phyloP scores from a whole-genome alignment of 2,888 invertebrate genomes.

The Gari tellinella region DNA sequence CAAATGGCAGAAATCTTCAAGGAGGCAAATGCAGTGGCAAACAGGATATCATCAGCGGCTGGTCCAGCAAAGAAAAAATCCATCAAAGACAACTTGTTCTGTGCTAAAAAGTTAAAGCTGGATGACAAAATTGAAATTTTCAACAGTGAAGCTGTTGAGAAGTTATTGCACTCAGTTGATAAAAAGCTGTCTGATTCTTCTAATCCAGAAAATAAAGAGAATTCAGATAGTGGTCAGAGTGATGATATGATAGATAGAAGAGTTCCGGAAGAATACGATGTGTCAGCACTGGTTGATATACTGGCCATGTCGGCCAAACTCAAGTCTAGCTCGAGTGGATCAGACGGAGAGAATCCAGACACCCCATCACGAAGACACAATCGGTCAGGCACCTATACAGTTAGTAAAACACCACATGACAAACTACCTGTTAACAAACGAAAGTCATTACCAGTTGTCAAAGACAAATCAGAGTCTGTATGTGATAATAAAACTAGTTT shows the following conservation, averaged over 20 bases:
- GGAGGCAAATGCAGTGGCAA: slow-evolving; percentile 68
- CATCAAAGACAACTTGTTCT: slow-evolving; percentile 11
- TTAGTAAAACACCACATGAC: slow-evolving; percentile 46
- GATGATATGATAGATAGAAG: too few species aligned
- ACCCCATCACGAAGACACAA: slow-evolving; percentile 48
- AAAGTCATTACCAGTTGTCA: slow-evolving; percentile 59
- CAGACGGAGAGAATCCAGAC: slow-evolving; percentile 6
- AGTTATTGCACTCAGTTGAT: slow-evolving; percentile 9
- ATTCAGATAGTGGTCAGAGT: slow-evolving; percentile 21
- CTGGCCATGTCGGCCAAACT: too few species aligned
- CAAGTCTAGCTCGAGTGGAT: too few species aligned
- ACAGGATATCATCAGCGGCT: slow-evolving; percentile 48
- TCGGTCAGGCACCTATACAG: slow-evolving; percentile 58
- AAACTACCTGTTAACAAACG: slow-evolving; percentile 50
- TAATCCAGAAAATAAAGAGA: slow-evolving; percentile 25
- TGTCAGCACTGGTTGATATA: too few species aligned
- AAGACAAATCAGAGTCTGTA: neutral
- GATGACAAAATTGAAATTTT: neutral
- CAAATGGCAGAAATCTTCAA: slow-evolving; percentile 70
- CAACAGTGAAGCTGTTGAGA: slow-evolving; percentile 20
- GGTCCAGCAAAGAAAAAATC: slow-evolving; percentile 23
- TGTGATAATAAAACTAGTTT: too few species aligned
- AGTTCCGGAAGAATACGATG: too few species aligned
- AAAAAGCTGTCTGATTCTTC: neutral
- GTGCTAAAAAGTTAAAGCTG: slow-evolving; percentile 35